phyloP scores from a whole-genome alignment of 2,797 vertebrate genomes.

The Leptodactylus fallax region DNA sequence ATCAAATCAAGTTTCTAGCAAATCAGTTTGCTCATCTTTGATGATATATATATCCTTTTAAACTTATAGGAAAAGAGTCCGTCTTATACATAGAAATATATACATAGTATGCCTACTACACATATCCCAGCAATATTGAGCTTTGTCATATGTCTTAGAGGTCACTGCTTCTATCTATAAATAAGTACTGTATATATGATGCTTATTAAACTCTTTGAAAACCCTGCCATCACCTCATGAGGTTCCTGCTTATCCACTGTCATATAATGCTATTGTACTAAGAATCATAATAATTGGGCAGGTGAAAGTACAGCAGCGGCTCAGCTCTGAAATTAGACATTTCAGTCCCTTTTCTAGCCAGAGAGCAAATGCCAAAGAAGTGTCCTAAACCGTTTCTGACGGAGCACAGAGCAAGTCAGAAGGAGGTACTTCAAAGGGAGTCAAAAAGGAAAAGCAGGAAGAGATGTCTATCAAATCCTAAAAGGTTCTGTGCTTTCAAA shows the following conservation, averaged over 20 bases:
- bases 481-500: conserved; percentile 69
- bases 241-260: background rate
- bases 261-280: background rate
- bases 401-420: conserved; percentile 53
- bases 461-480: conserved; percentile 66
- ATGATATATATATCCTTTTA: no score
- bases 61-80: background rate
- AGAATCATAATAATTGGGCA: background rate
- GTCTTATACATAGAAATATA: background rate
- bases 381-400: conserved; percentile 56
- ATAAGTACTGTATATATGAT: background rate
- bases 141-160: background rate
- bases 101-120: background rate
- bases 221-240: background rate
- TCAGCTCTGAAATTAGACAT: conserved; percentile 42
- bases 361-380: background rate
- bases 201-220: background rate
- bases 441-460: conserved; percentile 63
- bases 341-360: conserved; percentile 24
- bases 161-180: background rate
- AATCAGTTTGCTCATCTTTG: no score
- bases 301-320: background rate
- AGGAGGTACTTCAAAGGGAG: conserved; percentile 66
- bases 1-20: no score
- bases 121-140: background rate